Evolutionary conservation across 2,797 vertebrate genomes (phyloP).

Genomic region (Hemitrygon akajei): DNA sequence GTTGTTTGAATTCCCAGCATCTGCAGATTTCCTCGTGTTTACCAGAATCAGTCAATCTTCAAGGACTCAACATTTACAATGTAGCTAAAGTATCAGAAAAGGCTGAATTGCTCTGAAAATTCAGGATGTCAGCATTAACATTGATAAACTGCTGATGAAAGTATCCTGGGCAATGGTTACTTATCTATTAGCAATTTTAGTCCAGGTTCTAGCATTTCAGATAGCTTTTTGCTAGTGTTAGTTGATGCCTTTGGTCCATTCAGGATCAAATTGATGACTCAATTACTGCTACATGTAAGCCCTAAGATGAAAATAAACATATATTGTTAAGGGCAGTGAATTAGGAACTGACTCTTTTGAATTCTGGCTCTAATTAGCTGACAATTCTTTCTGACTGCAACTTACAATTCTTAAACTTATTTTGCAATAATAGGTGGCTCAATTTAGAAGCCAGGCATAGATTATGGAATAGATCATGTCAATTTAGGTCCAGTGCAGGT

Average conservation of each 20-base stretch:
- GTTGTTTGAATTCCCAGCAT: no score
- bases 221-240: not conserved
- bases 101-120: not conserved
- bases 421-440: not conserved
- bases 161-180: not conserved
- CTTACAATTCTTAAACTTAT: not conserved
- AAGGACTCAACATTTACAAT: not conserved
- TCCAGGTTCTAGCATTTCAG: not conserved
- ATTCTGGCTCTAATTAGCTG: not conserved
- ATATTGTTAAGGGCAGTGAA: not conserved
- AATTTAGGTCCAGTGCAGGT: not conserved
- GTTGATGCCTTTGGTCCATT: not conserved
- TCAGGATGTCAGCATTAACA: not conserved
- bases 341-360: not conserved
- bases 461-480: not conserved
- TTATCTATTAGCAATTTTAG: not conserved
- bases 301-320: not conserved
- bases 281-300: not conserved
- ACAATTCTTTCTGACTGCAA: not conserved
- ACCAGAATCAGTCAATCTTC: not conserved
- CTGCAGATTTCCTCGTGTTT: no score
- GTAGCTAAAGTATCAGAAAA: not conserved
- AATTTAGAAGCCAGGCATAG: not conserved
- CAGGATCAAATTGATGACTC: not conserved
- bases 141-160: not conserved